Conservation (phyloP, 2,113 vertebrate species). For the Pristiophorus japonicus region DNA sequence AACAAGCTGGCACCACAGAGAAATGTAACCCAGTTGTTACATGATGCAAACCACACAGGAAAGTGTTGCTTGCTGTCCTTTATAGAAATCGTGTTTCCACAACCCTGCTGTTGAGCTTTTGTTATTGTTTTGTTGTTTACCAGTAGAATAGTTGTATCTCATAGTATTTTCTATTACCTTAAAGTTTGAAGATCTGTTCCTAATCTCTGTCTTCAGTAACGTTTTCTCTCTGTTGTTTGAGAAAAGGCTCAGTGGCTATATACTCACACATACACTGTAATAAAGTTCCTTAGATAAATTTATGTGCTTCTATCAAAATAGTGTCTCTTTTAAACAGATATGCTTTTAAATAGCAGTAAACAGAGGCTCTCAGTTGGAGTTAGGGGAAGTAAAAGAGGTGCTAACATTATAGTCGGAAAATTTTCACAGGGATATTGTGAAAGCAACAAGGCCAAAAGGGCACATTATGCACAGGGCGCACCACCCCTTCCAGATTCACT, state of each 20-base stretch:
- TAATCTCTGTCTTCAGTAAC: not conserved
- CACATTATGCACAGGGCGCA: not conserved
- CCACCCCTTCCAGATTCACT: slow-evolving; percentile 35
- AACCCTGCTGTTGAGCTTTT: slow-evolving; percentile 2
- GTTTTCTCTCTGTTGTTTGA: not conserved
- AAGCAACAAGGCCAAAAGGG: slow-evolving; percentile 27
- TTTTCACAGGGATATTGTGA: slow-evolving; percentile 34
- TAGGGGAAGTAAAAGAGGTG: not conserved
- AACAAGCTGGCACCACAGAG: not conserved
- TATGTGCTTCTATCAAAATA: not conserved
- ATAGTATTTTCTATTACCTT: not conserved
- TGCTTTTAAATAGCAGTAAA: not conserved
- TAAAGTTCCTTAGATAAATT: not conserved
- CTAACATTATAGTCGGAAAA: not conserved
- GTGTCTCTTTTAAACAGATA: not conserved
- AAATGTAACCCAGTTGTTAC: not conserved
- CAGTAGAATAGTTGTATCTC: not conserved
- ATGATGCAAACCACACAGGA: not conserved
- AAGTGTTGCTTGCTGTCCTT: not conserved
- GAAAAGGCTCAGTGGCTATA: not conserved
- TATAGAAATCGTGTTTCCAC: not conserved
- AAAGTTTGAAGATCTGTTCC: not conserved
- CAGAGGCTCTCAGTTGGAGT: not conserved
- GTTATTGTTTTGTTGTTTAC: not conserved
- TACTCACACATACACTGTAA: not conserved